These are phyloP conservation scores for Stenichneumon culpator DNA, from an alignment of 2,888 invertebrate species.

Conservation along the genomic window DNA sequence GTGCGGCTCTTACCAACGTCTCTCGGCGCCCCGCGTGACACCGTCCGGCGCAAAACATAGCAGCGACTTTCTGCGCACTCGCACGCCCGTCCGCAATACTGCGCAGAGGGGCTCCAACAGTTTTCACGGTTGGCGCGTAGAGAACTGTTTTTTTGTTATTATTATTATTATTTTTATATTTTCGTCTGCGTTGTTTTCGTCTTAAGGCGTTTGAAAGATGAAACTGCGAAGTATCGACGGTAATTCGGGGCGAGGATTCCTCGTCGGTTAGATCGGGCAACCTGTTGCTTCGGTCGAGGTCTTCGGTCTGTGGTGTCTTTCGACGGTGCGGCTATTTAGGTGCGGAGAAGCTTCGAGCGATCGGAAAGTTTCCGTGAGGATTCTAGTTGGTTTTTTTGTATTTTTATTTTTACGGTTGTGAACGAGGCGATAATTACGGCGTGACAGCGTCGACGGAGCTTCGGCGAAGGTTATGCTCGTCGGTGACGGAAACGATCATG, in stretches of 20 bases:
- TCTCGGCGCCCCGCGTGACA: not conserved
- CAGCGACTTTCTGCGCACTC: not conserved
- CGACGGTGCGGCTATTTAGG: not conserved
- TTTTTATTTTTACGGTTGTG: not conserved
- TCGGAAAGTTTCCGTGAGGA: conserved; percentile 23
- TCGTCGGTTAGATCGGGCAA: not conserved
- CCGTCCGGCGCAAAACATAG: not conserved
- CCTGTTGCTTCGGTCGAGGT: not conserved
- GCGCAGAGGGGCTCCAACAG: not conserved
- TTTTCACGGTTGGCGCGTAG: not conserved
- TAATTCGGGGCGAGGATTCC: not conserved
- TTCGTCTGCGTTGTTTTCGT: not conserved
- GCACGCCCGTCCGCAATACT: not conserved
- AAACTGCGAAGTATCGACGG: conserved; percentile 1
- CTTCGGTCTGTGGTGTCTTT: not conserved
- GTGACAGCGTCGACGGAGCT: conserved; percentile 25
- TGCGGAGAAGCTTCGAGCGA: not conserved
- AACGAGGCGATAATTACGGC: not conserved
- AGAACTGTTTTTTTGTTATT: not conserved
- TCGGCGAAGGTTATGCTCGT: not conserved
- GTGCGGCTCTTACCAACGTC: too few relatives aligned
- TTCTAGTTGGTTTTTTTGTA: not conserved
- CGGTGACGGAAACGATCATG: not conserved
- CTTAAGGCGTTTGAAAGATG: not conserved
- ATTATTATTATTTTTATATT: not conserved